phyloP scores from a whole-genome alignment of 2,888 invertebrate species.

The Drosophila leonis region DNA sequence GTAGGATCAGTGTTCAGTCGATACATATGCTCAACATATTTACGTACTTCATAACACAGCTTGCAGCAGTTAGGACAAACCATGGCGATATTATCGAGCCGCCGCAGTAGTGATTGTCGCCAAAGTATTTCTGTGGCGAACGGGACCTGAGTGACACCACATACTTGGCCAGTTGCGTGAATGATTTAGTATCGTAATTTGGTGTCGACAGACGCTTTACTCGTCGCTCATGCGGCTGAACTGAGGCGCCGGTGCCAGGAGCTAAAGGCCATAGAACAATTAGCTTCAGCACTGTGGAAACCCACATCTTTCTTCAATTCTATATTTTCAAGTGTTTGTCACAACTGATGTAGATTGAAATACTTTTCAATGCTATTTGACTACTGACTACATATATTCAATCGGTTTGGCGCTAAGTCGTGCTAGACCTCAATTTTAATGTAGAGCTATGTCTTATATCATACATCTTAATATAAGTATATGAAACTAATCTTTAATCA shows the following conservation, averaged over 20 bases:
- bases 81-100: slow-evolving; percentile 47
- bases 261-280: background rate
- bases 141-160: slow-evolving; percentile 65
- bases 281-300: background rate
- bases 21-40: background rate
- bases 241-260: background rate
- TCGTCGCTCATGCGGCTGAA: slow-evolving; percentile 11
- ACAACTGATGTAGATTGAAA: background rate
- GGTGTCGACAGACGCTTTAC: slow-evolving; percentile 51
- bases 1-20: too few relatives aligned
- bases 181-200: background rate
- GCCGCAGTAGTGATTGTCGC: slow-evolving; percentile 67
- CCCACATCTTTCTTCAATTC: background rate
- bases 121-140: slow-evolving; percentile 46
- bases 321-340: background rate
- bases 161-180: slow-evolving; percentile 30
- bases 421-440: too few relatives aligned
- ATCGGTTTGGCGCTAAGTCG: too few relatives aligned
- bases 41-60: slow-evolving; percentile 65
- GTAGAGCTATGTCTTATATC: too few relatives aligned
- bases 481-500: too few relatives aligned
- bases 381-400: too few relatives aligned
- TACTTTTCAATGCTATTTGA: too few relatives aligned
- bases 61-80: slow-evolving; percentile 59
- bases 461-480: too few relatives aligned